Evolutionary conservation across 2,797 vertebrate genomes (phyloP), one percentile per base, ranked within the genome.

Genomic region (Spatula versicolor): DNA sequence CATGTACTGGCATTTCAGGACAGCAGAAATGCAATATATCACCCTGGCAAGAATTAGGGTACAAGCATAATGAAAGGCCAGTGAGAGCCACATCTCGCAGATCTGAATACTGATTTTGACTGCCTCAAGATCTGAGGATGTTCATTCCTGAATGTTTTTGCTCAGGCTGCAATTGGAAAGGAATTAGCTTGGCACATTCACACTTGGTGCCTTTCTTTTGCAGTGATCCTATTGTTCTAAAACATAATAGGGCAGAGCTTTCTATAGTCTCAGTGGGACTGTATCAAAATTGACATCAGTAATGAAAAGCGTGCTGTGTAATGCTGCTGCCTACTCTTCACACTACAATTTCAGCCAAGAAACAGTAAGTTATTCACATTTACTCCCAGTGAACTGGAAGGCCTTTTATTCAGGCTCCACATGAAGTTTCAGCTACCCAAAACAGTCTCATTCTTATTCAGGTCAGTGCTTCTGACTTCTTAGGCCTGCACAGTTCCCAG

Each of bases 381-480:
- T 92, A 96, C 81, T 95, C 84, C 69, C 91, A 93, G 88, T 83
- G 92, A 95, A 93, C 95, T 95, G 59, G 66, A 69, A 93, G 91
- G 82, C 69, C 85, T 90, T 93, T 97, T 95, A 95, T 95, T 93
- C 95, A 96, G 96, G 95, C 71, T 96, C 86, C 95, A 78, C 96
- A 93, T 96, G 83, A 83, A 81, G 75, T 82, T 97, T 91, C 95
- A 96, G 96, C 96, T 96, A 94, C 95, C 96, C 96, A 95, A 95
- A 98, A 97, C 92, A 86, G 75, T 95, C 96, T 97, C 93, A 96
- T 98, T 98, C 96, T 96, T 95, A 97, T 97, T 95, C 97, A 95
- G 85, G 64, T 88, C 92, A 94, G 76, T 37, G 75, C 86, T 95
- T 95, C 82, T 94, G 92, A 90, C 91, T 96, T 88, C 58, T 92